Base-by-base conservation (phyloP, 2,797 vertebrate genomes). In the Emys orbicularis region DNA sequence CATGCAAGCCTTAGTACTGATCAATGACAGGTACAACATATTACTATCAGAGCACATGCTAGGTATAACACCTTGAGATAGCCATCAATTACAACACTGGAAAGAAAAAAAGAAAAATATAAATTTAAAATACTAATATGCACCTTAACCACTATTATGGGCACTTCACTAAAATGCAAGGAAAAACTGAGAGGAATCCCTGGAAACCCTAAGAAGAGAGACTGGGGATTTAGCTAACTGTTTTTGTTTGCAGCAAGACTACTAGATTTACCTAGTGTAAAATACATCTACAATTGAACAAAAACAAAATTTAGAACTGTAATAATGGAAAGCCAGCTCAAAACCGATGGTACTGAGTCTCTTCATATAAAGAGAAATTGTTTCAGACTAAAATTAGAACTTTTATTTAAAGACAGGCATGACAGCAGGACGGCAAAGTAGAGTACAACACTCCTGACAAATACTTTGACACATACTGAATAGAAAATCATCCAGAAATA, bases 21-120 rank as follows among this genome's bases (percentile, higher is more conserved):
- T 15, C 65, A 87, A 34, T 5, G 3, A 61, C 0, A 6, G 54
- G 37, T 0, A 0, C 49, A 79, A n/a, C 47, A 81, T 59, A 79
- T 77, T 21, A 81, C 31, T 1, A 72, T 41, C 68, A 72, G 8
- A 50, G 61, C 9, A 13, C 4, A 68, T 2, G 1, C 3, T 79
- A 44, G 13, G 4, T 2, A 37, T 27, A 29, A 34, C 5, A 1
- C 23, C n/a, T 41, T 12, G 9, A 95, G 21, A 82, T 1, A 19
- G 29, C 79, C 79, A 94, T 9, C 68, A 29, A 52, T n/a, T 72
- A 72, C 56, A 50, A 41, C 37, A 65, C 25, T 23, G 79, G 61
- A 76, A 53, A 1, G 1, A 13, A 53, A 72, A 68, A 31, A 10
- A 0, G 1, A 2, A 53, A 61, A 18, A 82, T 52, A 41, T 68